These are phyloP conservation scores for Semibalanus balanoides DNA, from an alignment of 1,140 invertebrate species.

Conservation along the genomic window DNA sequence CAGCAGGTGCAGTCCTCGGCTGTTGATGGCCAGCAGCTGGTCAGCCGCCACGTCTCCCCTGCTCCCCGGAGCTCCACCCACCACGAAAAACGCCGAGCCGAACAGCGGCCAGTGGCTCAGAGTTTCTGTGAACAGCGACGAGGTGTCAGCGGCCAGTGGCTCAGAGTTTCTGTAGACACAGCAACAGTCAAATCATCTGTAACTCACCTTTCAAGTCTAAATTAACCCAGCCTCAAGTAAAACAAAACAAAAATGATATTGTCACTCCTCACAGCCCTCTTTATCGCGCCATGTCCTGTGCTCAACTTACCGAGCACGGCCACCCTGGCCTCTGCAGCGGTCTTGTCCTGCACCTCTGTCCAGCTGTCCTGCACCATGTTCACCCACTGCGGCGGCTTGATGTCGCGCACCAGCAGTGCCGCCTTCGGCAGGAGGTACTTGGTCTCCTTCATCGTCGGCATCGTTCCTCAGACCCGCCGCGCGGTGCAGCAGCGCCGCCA, in stretches of 20 bases:
- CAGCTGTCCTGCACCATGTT: constrained; percentile 73
- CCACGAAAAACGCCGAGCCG: constrained; percentile 91
- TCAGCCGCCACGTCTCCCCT: constrained; percentile 50
- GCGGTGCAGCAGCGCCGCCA: constrained; percentile 76
- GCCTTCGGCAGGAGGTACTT: constrained; percentile 84
- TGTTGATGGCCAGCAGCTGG: constrained; percentile 82
- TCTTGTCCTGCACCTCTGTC: constrained; percentile 41
- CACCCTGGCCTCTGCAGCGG: constrained; percentile 42
- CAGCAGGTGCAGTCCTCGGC: constrained; percentile 86
- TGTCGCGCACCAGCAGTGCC: constrained; percentile 62
- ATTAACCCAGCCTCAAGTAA: too few relatives aligned
- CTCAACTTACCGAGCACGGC: constrained; percentile 43
- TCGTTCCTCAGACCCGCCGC: constrained; percentile 73
- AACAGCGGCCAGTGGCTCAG: constrained; percentile 89
- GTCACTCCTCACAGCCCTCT: not conserved
- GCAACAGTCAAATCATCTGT: not conserved
- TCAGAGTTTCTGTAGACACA: constrained; percentile 40
- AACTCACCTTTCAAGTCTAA: not conserved
- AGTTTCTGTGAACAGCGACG: constrained; percentile 28
- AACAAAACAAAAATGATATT: too few relatives aligned
- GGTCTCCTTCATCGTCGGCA: constrained; percentile 68
- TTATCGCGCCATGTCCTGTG: not conserved
- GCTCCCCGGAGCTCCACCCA: constrained; percentile 50
- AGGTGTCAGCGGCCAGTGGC: constrained; percentile 63
- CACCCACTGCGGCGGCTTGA: constrained; percentile 75